Base-by-base conservation (phyloP, 1,140 invertebrate genomes). In the Hyles vespertilio region DNA sequence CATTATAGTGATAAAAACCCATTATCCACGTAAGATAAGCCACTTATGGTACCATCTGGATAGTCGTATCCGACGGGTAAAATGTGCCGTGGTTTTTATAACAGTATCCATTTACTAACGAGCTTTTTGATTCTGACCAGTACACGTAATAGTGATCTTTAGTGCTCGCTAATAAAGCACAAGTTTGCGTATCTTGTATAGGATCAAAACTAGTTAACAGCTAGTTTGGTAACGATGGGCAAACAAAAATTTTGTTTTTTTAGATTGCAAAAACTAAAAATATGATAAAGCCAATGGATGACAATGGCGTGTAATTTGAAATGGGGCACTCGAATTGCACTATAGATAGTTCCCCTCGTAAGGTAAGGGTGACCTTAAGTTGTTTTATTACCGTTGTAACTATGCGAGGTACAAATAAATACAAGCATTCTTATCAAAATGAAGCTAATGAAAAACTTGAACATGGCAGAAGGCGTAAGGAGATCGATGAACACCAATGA, bases 211-310 rank as follows among this genome's bases (percentile, higher is more conserved):
- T 58, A 53, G 43, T 44, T 54, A 32, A 56, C 55, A 62, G 58
- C 51, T 51, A 58, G 58, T 59, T 61, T 64, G 45, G 52, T 54
- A 63, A 64, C 56, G 55, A 66, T 40, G 49, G 51, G 52, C 55
- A 61, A 67, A 63, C 65, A 63, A 63, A 57, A 56, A 56, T 52
- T 61, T 59, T 69, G 66, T 64, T 69, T 60, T 69, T 69, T 49
- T 61, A 34, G 61, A 62, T 56, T 43, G 58, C 60, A 67, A 68
- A 63, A 63, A 65, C 50, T 36, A 51, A 54, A 55, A 51, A 64
- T 61, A 59, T 52, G 55, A 64, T 64, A 61, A 60, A 61, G 50
- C 44, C 22, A 32, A 54, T 53, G 22, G 63, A 50, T 65, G 61
- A 64, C 59, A 64, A 68, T 68, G 49, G 55, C 22, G 46, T 48